A percentile compares a stretch with the other conserved stretches of the same genome.
These are phyloP conservation scores for Cherax destructor DNA, from an alignment of 1,140 invertebrate genomes.

Conservation along the genomic window DNA sequence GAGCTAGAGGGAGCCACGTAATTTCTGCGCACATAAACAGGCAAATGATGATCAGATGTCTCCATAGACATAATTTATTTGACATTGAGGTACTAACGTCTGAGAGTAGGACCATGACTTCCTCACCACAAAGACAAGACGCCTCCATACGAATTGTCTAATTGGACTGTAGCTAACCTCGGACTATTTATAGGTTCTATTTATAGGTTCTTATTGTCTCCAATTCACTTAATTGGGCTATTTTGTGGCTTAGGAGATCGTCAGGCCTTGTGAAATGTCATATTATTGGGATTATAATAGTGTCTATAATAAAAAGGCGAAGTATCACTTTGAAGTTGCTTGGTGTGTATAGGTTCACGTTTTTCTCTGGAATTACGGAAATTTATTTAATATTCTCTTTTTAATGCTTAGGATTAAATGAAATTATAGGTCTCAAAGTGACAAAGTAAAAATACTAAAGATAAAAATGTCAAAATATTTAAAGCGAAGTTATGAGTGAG, in stretches of 20 bases:
- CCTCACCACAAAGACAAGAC: neutral
- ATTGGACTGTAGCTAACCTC: slow-evolving; percentile 38
- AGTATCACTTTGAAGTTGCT: too few relatives aligned
- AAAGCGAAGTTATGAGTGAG: neutral
- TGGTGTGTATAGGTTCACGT: too few relatives aligned
- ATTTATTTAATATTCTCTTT: too few relatives aligned
- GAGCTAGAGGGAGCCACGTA: neutral
- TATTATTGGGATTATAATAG: too few relatives aligned
- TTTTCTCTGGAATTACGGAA: too few relatives aligned
- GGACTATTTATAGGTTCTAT: neutral
- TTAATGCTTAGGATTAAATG: too few relatives aligned
- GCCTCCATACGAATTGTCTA: neutral
- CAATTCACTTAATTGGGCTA: neutral
- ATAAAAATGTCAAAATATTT: too few relatives aligned
- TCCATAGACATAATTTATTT: slow-evolving; percentile 46
- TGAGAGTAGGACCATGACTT: neutral
- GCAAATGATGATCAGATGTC: slow-evolving; percentile 45
- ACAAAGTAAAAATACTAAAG: too few relatives aligned
- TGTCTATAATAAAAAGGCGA: too few relatives aligned
- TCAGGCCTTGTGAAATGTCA: too few relatives aligned
- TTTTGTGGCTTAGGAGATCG: neutral
- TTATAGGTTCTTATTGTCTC: neutral
- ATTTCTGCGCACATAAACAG: slow-evolving; percentile 25
- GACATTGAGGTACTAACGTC: slow-evolving; percentile 19
- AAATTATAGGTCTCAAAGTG: too few relatives aligned